These are phyloP conservation scores for Tupaia chinensis DNA, from an alignment of 2,113 vertebrate genomes.

Conservation along the genomic window DNA sequence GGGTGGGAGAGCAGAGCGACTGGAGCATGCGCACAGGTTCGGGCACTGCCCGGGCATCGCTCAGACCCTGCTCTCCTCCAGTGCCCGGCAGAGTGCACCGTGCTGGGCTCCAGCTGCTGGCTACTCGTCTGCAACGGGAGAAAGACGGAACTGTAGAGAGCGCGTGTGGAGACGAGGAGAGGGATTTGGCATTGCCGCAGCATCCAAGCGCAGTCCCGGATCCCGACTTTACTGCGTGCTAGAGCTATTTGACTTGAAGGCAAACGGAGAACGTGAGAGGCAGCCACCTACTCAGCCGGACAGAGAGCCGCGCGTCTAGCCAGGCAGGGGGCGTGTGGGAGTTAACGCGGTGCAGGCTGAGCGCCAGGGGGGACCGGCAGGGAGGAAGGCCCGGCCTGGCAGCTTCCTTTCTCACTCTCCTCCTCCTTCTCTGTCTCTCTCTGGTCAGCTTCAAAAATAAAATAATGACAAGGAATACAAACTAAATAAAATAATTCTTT, in stretches of 20 bases:
- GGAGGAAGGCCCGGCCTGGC: background rate
- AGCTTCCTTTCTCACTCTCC: too few relatives aligned
- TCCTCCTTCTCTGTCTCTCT: too few relatives aligned
- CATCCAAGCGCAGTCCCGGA: background rate
- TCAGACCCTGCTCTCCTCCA: too few relatives aligned
- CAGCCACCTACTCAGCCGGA: rapidly evolving
- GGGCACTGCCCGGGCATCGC: too few relatives aligned
- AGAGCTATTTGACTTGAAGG: background rate
- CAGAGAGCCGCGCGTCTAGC: background rate
- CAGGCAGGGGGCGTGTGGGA: too few relatives aligned
- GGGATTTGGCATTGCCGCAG: background rate
- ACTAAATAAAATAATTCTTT: too few relatives aligned
- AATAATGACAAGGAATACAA: too few relatives aligned
- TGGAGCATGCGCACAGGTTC: rapidly evolving
- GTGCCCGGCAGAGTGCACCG: background rate
- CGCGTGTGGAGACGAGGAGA: background rate
- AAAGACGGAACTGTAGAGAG: background rate
- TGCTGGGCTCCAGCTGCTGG: background rate
- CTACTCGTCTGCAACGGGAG: background rate
- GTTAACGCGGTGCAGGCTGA: background rate
- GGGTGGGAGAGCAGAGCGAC: background rate
- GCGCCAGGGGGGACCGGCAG: background rate
- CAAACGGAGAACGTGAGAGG: background rate
- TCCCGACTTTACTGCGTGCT: background rate
- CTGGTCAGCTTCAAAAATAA: too few relatives aligned